Conservation (phyloP, 2,797 vertebrate species). For the Platyrinchus mystaceus region DNA sequence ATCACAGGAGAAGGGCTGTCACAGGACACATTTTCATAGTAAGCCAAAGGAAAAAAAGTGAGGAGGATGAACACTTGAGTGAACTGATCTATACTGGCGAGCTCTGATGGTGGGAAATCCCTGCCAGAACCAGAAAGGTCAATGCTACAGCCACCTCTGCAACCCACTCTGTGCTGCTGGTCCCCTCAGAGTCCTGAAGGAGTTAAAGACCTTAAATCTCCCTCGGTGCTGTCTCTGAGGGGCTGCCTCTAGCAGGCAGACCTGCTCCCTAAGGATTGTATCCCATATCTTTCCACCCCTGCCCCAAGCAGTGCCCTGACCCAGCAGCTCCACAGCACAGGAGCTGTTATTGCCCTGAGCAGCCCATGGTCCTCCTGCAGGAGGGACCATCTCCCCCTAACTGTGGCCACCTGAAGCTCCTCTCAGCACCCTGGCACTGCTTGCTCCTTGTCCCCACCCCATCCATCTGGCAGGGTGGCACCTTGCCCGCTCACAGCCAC, state of each 20-base stretch:
- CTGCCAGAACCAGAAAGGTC: background rate
- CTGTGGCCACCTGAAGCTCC: background rate
- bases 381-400: background rate
- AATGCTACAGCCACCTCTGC: background rate
- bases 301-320: background rate
- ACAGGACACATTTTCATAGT: background rate
- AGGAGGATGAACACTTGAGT: background rate
- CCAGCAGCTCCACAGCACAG: fast-evolving
- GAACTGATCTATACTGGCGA: background rate
- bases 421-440: background rate
- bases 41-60: background rate
- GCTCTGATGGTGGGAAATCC: background rate
- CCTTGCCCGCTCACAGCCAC: background rate
- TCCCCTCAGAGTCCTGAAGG: background rate
- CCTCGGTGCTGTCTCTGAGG: background rate
- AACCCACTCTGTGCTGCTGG: background rate
- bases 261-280: background rate
- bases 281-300: background rate
- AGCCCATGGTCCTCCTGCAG: background rate
- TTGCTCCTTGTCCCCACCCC: background rate
- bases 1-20: background rate
- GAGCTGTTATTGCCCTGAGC: background rate
- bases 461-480: background rate
- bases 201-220: background rate
- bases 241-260: background rate